Evolutionary conservation across 2,888 invertebrate species (phyloP), one percentile per base, ranked within the genome.

Genomic region (Drosophila limbata): DNA sequence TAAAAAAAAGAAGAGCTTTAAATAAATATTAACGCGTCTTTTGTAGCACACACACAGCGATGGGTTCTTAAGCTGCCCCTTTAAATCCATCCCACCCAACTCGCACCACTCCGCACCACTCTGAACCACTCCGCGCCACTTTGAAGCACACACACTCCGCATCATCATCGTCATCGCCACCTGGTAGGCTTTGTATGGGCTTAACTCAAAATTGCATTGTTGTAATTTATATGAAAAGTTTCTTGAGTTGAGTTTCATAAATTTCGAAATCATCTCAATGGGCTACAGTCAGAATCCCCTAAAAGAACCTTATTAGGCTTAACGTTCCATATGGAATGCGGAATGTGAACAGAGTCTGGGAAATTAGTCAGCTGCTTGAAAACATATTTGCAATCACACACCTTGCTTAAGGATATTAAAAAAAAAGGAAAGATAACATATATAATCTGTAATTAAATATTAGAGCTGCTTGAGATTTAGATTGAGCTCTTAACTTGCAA

Each of bases 161-260:
- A 8, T n/a, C 17, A 4, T 25, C 37, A 40, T 35, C 37, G 10
- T n/a, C 21, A 37, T 31, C 31, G 5, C 13, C 64, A 60, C 61
- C 71, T 63, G 47, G 39, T 35, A 17, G 45, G 57, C 40, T 69
- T 77, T 51, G 44, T 61, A 37, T 28, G 28, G 62, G 77, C 77
- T 73, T 77, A 57, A 77, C 69, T 52, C 59, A 57, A 68, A 64
- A 72, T 77, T 73, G 77, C 80, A 79, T 79, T 79, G 79, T 81
- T 75, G 82, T 86, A 83, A 87, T 84, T 83, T 83, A 86, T 83
- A 81, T 81, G 87, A 79, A 87, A 83, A 87, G 68, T 87, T 87
- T 73, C 15, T 68, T 47, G 50, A 52, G 50, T 73, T 69, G 64
- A 68, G 62, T 60, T 75, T 68, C 31, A 37, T 60, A 31, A 59